phyloP scores from a whole-genome alignment of 1,140 invertebrate species.

The Diabrotica undecimpunctata region DNA sequence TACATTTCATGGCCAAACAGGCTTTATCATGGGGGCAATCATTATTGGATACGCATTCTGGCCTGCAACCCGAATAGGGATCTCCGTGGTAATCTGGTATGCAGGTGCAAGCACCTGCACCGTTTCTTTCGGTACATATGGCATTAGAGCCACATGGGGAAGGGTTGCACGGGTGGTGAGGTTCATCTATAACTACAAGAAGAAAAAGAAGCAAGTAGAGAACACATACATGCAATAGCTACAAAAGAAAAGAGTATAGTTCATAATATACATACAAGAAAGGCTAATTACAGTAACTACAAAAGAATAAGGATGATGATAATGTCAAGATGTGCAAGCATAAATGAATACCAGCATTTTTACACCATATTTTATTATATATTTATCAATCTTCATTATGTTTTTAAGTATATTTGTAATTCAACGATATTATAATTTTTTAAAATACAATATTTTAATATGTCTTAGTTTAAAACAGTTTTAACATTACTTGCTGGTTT shows the following conservation, averaged over 20 bases:
- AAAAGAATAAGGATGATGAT: neutral
- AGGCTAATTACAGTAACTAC: neutral
- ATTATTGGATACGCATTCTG: constrained; percentile 77
- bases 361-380: too few species aligned
- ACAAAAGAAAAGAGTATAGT: neutral
- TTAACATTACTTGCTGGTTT: too few species aligned
- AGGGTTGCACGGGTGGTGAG: constrained; percentile 69
- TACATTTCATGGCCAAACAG: constrained; percentile 79
- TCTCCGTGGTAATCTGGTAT: constrained; percentile 77
- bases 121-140: constrained; percentile 72
- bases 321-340: too few species aligned
- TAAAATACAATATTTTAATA: too few species aligned
- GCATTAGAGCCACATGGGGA: constrained; percentile 80
- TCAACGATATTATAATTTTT: too few species aligned
- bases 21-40: constrained; percentile 71
- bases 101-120: constrained; percentile 76
- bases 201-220: constrained; percentile 17
- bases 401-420: too few species aligned
- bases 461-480: too few species aligned
- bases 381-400: too few species aligned
- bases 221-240: neutral
- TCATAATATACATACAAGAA: too few species aligned
- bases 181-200: constrained; percentile 46
- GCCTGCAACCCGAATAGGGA: constrained; percentile 75
- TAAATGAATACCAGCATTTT: too few species aligned